Base-by-base conservation (phyloP, 2,888 invertebrate genomes). In the Cephalotes varians region DNA sequence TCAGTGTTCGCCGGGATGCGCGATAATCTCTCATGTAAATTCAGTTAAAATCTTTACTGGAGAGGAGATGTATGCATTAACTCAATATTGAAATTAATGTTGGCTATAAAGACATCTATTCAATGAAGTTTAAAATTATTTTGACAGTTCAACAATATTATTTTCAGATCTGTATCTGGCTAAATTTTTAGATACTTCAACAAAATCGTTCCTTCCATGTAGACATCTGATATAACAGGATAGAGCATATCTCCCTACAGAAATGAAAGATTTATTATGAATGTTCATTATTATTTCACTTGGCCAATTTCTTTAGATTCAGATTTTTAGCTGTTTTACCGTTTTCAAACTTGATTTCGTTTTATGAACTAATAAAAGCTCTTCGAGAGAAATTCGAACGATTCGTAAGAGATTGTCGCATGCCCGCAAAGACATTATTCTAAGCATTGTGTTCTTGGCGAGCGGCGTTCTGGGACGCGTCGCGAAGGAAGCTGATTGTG, bases 401-500 rank as follows among this genome's bases (percentile, higher is more conserved):
- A 74, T 58, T 72, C 31, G 54, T 28, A 7, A 37, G 25, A 25
- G 44, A 49, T 72, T 51, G n/a, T 18, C 7, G 10, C 18, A 37
- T 21, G 10, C 21, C 25, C 25, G 28, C 47, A 21, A 12, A n/a
- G n/a, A 44, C 44, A 15, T 5, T 49, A 25, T 37, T 12, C 49
- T n/a, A 10, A 37, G 34, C 34, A 44, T 65, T 49, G 62, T 58
- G 21, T n/a, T n/a, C n/a, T 28, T 28, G 60, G 47, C 7, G 25
- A 58, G 21, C 37, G 58, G 21, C 49, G 73, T 49, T 31, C 60
- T 7, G 31, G 37, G 82, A 87, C 91, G 90, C 90, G 91, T 88
- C 91, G 86, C 86, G 79, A 86, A 87, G 90, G 91, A 91, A 62
- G 37, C 81, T 56, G 81, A 73, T 74, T 74, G 62, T 74, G 40